Conservation (phyloP, 1,140 invertebrate species). For the Orius laevigatus region DNA sequence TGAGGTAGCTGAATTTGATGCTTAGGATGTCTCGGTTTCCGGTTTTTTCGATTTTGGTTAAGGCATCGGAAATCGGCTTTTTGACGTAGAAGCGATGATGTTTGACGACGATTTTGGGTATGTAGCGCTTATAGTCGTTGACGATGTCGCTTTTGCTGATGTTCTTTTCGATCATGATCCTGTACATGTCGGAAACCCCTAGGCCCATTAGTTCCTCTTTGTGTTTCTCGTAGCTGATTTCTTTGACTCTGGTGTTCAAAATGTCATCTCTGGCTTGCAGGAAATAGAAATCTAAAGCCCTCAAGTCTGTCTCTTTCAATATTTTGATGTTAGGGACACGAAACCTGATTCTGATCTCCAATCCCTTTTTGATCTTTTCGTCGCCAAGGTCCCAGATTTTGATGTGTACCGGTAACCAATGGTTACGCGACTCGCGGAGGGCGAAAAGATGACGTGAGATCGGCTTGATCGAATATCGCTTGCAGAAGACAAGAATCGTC, state of each 20-base stretch:
- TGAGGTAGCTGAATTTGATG: constrained; percentile 60
- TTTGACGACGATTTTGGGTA: constrained; percentile 58
- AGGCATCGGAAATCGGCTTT: constrained; percentile 48
- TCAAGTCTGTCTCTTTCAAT: constrained; percentile 47
- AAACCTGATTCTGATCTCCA: constrained; percentile 61
- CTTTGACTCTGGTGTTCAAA: constrained; percentile 54
- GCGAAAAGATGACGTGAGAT: constrained; percentile 60
- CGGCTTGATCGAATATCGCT: constrained; percentile 50
- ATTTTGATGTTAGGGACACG: constrained; percentile 44
- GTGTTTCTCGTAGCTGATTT: constrained; percentile 55
- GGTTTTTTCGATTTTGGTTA: constrained; percentile 38
- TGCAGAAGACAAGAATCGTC: constrained; percentile 50
- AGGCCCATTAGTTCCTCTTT: constrained; percentile 60
- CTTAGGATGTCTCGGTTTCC: constrained; percentile 33
- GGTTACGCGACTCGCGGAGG: constrained; percentile 38
- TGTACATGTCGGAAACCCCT: constrained; percentile 70
- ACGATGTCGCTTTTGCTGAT: constrained; percentile 43
- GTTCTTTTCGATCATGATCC: constrained; percentile 55
- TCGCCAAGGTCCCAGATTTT: constrained; percentile 31
- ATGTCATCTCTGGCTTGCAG: constrained; percentile 67
- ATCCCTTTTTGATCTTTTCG: constrained; percentile 28
- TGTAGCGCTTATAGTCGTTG: constrained; percentile 54
- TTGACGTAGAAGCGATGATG: constrained; percentile 56
- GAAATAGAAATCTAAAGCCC: constrained; percentile 70
- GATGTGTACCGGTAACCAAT: constrained; percentile 45